These are phyloP conservation scores for Stigmatopora argus DNA, from an alignment of 2,113 vertebrate genomes.

Conservation along the genomic window DNA sequence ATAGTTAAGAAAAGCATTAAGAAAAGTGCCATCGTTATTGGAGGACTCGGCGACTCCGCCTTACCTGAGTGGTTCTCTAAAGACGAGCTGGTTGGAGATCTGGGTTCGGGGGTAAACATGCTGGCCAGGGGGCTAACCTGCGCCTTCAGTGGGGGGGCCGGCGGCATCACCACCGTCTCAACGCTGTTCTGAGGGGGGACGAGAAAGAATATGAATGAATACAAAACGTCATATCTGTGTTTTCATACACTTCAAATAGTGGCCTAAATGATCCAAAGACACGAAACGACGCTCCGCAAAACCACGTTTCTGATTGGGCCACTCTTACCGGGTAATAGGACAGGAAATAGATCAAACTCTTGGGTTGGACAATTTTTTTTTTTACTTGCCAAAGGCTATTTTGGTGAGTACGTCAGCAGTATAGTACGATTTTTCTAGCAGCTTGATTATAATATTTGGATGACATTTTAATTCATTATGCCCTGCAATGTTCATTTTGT, in stretches of 20 bases:
- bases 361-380: neutral
- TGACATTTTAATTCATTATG: too few relatives aligned
- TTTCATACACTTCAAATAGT: conserved; percentile 11
- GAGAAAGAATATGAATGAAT: neutral
- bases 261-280: conserved; percentile 5
- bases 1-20: neutral
- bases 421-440: too few relatives aligned
- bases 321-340: conserved; percentile 13
- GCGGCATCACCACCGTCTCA: conserved; percentile 71
- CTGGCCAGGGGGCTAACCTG: conserved; percentile 83
- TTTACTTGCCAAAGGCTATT: neutral
- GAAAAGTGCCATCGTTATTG: neutral
- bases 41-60: neutral
- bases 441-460: too few relatives aligned
- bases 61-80: conserved; percentile 72
- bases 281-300: conserved; percentile 7
- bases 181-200: conserved; percentile 49
- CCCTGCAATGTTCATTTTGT: too few relatives aligned
- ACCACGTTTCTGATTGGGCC: neutral
- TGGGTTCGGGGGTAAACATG: conserved; percentile 82
- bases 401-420: neutral
- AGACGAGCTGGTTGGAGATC: conserved; percentile 52
- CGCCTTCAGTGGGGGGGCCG: conserved; percentile 76
- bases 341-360: conserved; percentile 9
- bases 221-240: neutral